Percentiles rank a stretch among this genome's conserved stretches.
Conservation (phyloP, 2,797 vertebrate genomes). For the Mus spretus region DNA sequence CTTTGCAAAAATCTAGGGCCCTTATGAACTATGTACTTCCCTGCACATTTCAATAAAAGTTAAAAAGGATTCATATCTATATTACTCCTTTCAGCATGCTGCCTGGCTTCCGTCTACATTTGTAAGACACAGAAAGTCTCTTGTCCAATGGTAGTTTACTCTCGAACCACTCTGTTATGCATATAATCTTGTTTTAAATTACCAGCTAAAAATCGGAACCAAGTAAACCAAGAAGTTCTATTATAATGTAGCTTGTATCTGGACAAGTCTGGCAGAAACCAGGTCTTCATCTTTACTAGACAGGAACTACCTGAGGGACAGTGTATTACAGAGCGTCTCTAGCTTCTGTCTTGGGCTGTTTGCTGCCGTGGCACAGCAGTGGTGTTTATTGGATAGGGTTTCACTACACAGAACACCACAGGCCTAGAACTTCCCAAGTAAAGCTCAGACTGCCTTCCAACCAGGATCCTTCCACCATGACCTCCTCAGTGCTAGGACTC, state of each 20-base stretch:
- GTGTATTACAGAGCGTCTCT: conserved; percentile 11
- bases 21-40: background rate
- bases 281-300: conserved; percentile 18
- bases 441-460: background rate
- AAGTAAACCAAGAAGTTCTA: conserved; percentile 55
- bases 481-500: background rate
- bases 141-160: background rate
- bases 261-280: conserved; percentile 26
- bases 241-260: background rate
- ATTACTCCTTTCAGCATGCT: background rate
- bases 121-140: conserved; percentile 26
- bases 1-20: conserved; percentile 36
- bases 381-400: background rate
- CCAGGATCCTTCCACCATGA: background rate
- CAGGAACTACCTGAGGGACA: background rate
- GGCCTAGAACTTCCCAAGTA: background rate
- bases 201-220: conserved; percentile 52
- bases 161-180: background rate
- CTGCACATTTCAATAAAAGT: conserved; percentile 53
- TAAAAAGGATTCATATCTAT: conserved; percentile 43
- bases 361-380: background rate
- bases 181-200: background rate
- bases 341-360: background rate
- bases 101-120: conserved; percentile 17
- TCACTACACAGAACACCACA: background rate